Evolutionary conservation across 2,797 vertebrate genomes (phyloP).

Genomic region (Apodemus agrarius): DNA sequence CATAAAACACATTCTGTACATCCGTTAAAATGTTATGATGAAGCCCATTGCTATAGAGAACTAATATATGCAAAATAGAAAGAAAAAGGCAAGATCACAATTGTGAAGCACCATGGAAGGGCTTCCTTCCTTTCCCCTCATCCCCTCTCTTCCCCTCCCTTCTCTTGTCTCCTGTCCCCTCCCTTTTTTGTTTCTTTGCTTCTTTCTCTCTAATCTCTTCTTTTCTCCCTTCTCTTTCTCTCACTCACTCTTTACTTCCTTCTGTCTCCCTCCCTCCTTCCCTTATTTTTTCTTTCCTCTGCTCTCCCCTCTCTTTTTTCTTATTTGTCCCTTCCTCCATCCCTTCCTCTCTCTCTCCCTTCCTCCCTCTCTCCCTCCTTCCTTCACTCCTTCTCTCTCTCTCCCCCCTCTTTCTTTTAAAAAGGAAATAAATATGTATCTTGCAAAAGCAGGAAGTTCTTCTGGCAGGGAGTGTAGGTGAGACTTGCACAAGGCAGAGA

Average conservation of each 20-base stretch:
- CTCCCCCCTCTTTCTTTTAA: neutral
- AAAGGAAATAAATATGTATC: neutral
- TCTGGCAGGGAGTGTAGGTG: neutral
- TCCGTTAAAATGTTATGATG: neutral
- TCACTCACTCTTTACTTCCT: no score
- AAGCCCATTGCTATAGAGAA: neutral
- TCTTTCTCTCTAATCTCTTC: no score
- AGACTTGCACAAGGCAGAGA: neutral
- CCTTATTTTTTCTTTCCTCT: neutral
- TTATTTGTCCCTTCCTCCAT: no score
- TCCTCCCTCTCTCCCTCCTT: fast-evolving
- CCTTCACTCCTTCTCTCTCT: fast-evolving
- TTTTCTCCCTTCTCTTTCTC: neutral
- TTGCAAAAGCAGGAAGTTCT: neutral
- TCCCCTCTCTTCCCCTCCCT: fast-evolving
- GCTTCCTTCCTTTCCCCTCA: neutral
- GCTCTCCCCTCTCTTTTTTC: neutral
- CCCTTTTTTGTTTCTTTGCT: no score
- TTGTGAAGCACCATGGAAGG: no score
- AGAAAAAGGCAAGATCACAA: neutral
- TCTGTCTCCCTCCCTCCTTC: fast-evolving
- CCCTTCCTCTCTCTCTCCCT: fast-evolving
- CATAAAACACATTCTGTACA: neutral
- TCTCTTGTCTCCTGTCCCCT: fast-evolving
- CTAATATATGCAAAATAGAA: neutral